Base-by-base conservation (phyloP, 2,888 invertebrate species). In the Prenolepis imparis region DNA sequence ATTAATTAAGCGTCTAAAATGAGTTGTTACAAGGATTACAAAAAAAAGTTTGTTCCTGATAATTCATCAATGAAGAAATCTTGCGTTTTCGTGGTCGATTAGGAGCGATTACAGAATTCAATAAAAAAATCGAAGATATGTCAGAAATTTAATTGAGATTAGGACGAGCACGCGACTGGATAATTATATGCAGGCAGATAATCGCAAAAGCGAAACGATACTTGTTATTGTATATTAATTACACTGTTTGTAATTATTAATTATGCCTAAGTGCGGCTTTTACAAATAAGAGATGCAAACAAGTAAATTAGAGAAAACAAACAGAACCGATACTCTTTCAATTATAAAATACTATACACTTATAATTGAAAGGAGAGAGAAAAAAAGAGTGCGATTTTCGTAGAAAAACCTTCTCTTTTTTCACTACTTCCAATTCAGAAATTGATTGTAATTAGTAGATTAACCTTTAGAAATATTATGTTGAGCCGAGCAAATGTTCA, bases 161-260 rank as follows among this genome's bases (percentile, higher is more conserved):
- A 66, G 61, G 68, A 52, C 57, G 66, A 74, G 36, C 82, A 88
- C 87, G 86, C 87, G 78, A 85, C 80, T 63, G 66, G 57, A 11
- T 44, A 81, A 82, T 48, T 64, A 55, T 75, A 55, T 8, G 64
- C 55, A 63, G 64, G 70, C 57, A 77, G 82, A 24, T 83, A 64
- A 74, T 48, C 90, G 73, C 85, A 90, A 90, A 90, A 90, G 88
- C 86, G 87, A 90, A 90, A 90, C 88, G 86, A 84, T 88, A 84
- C 70, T 68, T 55, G 57, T 66, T 87, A 59, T 18, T 28, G 66
- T 77, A 84, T 72, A 70, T 85, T 88, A 86, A 85, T 85, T 88
- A 64, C 67, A 68, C 15, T n/a, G 68, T 73, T 77, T 55, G 67
- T 64, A 72, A 72, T 83, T 83, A 86, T 86, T 89, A 86, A 80